Conservation (phyloP, 2,797 vertebrate species). For the Buceros bicornis region DNA sequence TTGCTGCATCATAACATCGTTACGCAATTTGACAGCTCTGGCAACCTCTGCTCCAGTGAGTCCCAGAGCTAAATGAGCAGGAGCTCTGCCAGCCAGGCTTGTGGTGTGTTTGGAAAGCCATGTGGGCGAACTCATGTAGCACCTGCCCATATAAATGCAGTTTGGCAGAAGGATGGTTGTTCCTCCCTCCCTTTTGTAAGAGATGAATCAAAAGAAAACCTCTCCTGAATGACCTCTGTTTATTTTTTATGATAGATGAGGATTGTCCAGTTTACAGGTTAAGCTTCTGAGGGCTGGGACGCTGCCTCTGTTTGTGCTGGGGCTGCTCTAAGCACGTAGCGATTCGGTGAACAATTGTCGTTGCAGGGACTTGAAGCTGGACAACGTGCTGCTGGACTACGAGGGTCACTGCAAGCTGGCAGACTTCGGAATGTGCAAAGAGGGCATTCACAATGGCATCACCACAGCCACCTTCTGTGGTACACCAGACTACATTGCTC, state of each 20-base stretch:
- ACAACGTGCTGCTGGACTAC: slow-evolving; percentile 94
- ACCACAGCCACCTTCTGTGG: slow-evolving; percentile 97
- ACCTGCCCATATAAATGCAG: background rate
- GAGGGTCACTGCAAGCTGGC: slow-evolving; percentile 99
- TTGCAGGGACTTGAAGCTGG: slow-evolving; percentile 95
- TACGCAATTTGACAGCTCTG: slow-evolving; percentile 15
- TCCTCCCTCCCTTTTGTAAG: slow-evolving; percentile 25
- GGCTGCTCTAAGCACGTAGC: background rate
- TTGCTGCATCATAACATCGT: slow-evolving; percentile 26
- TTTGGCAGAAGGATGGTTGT: background rate
- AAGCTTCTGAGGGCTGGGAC: background rate
- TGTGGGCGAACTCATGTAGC: background rate
- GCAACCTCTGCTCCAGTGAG: slow-evolving; percentile 42
- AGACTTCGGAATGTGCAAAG: slow-evolving; percentile 99
- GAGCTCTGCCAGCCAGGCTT: slow-evolving; percentile 5
- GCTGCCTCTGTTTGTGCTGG: background rate
- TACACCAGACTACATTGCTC: slow-evolving; percentile 97
- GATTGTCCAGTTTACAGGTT: background rate
- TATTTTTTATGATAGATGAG: background rate
- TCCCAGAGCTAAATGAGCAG: slow-evolving; percentile 20
- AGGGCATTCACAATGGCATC: slow-evolving; percentile 89
- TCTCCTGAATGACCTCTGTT: background rate
- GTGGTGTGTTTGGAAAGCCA: slow-evolving; percentile 11
- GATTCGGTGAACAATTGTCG: background rate
- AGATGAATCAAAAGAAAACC: background rate